Conservation (phyloP, 2,888 invertebrate genomes). For the Epinotia demarniana region DNA sequence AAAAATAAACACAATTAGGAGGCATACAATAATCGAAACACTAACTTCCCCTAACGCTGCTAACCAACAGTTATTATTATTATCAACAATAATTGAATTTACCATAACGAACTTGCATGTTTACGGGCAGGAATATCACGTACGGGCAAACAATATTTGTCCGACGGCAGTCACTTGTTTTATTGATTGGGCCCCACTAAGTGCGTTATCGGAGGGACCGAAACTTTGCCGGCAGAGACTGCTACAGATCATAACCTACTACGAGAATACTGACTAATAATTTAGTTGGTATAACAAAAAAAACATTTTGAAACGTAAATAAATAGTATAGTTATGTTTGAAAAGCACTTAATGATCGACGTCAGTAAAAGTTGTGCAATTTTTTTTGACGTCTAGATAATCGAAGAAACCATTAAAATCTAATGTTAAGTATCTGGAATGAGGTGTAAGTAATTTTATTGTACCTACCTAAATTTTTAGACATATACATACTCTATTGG, state of each 20-base stretch:
- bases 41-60: not conserved
- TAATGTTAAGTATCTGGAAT: no score
- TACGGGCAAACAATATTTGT: constrained; percentile 57
- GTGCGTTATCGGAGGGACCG: constrained; percentile 58
- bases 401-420: no score
- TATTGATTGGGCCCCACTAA: constrained; percentile 66
- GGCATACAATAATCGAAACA: not conserved
- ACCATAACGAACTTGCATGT: constrained; percentile 44
- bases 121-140: constrained; percentile 52
- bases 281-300: not conserved
- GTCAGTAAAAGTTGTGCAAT: no score
- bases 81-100: constrained; percentile 20
- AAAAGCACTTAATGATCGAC: no score
- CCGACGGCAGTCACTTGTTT: constrained; percentile 59
- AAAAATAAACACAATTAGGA: no score
- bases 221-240: constrained; percentile 47
- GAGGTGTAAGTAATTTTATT: no score
- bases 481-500: no score
- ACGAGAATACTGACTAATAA: constrained; percentile 15
- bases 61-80: not conserved
- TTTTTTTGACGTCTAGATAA: no score
- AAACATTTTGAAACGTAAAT: not conserved
- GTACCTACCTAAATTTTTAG: no score
- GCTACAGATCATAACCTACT: not conserved
- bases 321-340: no score